Evolutionary conservation across 2,113 vertebrate genomes (phyloP).

Genomic region (Carassius gibelio): DNA sequence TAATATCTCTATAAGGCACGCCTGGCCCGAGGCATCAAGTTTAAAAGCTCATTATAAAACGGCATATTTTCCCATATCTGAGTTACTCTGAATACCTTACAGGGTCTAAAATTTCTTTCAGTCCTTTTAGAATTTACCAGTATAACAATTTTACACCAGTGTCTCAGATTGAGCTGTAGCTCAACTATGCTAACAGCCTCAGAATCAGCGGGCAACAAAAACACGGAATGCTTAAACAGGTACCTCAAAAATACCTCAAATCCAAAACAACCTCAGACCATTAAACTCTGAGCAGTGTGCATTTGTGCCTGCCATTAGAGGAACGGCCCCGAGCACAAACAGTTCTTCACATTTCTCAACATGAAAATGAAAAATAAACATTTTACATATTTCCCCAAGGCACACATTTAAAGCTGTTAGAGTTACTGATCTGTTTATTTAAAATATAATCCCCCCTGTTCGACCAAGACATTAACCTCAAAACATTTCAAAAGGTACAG

Average conservation of each 20-base stretch:
- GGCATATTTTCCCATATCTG: background rate
- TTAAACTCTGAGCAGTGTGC: background rate
- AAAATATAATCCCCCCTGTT: slow-evolving; percentile 20
- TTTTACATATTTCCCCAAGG: slow-evolving; percentile 1
- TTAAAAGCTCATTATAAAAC: slow-evolving; percentile 6
- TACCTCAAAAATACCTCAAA: background rate
- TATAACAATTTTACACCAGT: background rate
- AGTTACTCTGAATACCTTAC: slow-evolving; percentile 7
- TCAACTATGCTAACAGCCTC: background rate
- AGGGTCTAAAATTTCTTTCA: background rate
- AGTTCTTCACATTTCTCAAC: background rate
- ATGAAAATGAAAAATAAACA: slow-evolving; percentile 29
- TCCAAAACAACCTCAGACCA: slow-evolving; percentile 12
- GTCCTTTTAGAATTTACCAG: background rate
- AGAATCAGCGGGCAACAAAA: background rate
- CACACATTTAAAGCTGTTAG: slow-evolving; percentile 22
- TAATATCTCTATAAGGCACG: background rate
- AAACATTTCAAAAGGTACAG: slow-evolving; percentile 38
- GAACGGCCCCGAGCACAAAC: background rate
- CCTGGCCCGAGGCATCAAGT: background rate
- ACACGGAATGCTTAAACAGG: background rate
- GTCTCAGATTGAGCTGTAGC: background rate
- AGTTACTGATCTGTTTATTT: slow-evolving; percentile 33
- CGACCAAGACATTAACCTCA: slow-evolving; percentile 21
- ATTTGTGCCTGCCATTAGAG: background rate